Percentiles rank a stretch among this genome's conserved stretches.
phyloP scores from a whole-genome alignment of 2,113 vertebrate species.

The Todiramphus chloris region DNA sequence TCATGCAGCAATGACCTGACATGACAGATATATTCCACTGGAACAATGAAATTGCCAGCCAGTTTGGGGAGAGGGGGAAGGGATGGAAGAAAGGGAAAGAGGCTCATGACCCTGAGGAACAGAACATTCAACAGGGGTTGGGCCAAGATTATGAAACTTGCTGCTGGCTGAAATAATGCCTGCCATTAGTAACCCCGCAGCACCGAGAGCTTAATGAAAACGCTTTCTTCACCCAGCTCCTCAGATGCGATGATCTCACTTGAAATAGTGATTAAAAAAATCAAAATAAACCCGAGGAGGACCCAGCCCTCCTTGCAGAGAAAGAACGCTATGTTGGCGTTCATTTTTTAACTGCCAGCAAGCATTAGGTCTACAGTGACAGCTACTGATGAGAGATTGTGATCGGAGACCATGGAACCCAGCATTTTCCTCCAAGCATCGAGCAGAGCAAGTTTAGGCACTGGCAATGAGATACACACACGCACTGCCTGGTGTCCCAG shows the following conservation, averaged over 20 bases:
- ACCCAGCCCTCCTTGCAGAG: background rate
- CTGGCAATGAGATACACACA: background rate
- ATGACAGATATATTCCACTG: conserved; percentile 57
- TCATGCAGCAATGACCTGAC: conserved; percentile 61
- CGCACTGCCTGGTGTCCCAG: background rate
- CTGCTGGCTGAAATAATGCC: conserved; percentile 11
- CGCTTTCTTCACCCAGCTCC: background rate
- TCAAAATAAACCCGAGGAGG: conserved; percentile 36
- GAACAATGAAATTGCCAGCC: conserved; percentile 57
- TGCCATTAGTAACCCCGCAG: conserved; percentile 48
- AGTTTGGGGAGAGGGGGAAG: conserved; percentile 42
- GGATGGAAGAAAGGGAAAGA: conserved; percentile 18
- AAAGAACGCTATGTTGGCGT: background rate
- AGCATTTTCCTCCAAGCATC: background rate
- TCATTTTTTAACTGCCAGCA: conserved; percentile 11
- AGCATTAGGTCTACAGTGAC: background rate
- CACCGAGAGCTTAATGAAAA: conserved; percentile 50
- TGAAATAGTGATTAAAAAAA: background rate
- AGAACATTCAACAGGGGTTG: conserved; percentile 34
- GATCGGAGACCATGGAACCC: background rate
- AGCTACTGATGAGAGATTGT: background rate
- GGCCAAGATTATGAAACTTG: conserved; percentile 63
- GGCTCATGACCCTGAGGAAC: conserved; percentile 30
- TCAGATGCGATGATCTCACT: background rate
- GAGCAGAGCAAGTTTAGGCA: background rate